These are phyloP conservation scores for Drosophila subsilvestris DNA, from an alignment of 2,888 invertebrate genomes.

Conservation along the genomic window DNA sequence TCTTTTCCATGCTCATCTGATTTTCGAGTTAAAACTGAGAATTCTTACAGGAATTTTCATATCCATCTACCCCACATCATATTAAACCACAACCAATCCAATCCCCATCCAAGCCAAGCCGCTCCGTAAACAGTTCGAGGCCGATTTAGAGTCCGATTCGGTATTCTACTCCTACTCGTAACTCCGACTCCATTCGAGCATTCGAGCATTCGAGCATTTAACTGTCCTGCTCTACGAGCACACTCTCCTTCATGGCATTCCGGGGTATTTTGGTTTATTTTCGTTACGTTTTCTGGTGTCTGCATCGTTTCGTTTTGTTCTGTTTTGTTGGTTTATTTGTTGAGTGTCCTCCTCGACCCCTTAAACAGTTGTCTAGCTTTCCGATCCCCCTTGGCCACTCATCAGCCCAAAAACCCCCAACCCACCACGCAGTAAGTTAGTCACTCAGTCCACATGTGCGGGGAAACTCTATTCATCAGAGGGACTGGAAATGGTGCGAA, in stretches of 20 bases:
- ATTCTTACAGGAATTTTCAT: slow-evolving; percentile 53
- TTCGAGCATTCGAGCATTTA: neutral
- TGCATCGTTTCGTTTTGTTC: slow-evolving; percentile 36
- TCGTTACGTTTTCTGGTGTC: slow-evolving; percentile 35
- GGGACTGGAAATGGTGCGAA: slow-evolving; percentile 45
- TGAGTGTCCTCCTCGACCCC: slow-evolving; percentile 30
- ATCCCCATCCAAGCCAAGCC: neutral
- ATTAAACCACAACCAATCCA: neutral
- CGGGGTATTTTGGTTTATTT: slow-evolving; percentile 36
- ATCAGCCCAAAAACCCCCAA: no score
- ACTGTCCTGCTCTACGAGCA: slow-evolving; percentile 12
- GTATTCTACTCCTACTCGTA: neutral
- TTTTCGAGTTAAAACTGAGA: slow-evolving; percentile 68
- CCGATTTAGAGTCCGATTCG: neutral
- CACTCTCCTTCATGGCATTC: neutral
- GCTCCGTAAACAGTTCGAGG: neutral
- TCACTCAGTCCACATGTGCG: slow-evolving; percentile 31
- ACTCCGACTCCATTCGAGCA: neutral
- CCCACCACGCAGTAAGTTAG: slow-evolving; percentile 7
- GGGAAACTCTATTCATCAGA: no score
- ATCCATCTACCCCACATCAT: slow-evolving; percentile 6
- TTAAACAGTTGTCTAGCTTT: slow-evolving; percentile 26
- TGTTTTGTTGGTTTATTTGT: slow-evolving; percentile 61
- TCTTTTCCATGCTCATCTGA: slow-evolving; percentile 52
- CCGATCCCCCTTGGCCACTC: neutral